Percentiles rank a stretch among this genome's conserved stretches.
phyloP scores from a whole-genome alignment of 2,113 vertebrate species.

The Sterrhoptilus dennistouni region DNA sequence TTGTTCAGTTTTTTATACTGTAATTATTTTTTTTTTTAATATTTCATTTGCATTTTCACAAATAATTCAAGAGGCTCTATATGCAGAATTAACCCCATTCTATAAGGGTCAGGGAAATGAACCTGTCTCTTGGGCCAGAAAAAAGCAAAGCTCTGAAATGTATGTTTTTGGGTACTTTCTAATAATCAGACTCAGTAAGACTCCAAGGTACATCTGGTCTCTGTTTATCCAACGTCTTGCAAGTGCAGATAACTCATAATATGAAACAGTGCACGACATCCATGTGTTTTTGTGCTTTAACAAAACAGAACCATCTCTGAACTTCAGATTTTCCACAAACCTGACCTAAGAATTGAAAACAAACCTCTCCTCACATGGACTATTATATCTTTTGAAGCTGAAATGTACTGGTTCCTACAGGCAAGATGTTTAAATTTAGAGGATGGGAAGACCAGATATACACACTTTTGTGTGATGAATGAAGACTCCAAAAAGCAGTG shows the following conservation, averaged over 20 bases:
- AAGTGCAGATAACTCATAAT: neutral
- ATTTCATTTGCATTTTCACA: neutral
- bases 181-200: neutral
- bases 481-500: neutral
- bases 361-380: neutral
- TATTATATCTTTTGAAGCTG: neutral
- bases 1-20: neutral
- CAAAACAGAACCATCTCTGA: neutral
- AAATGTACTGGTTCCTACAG: neutral
- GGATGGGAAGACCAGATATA: neutral
- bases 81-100: neutral
- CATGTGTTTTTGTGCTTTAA: neutral
- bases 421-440: neutral
- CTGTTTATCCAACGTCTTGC: neutral
- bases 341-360: neutral
- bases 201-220: neutral
- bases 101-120: neutral
- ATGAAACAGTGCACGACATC: neutral
- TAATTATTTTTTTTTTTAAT: neutral
- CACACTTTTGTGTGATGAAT: neutral
- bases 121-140: neutral
- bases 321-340: neutral
- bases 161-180: neutral
- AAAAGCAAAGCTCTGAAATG: neutral
- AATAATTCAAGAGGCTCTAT: neutral